Base-by-base conservation (phyloP, 92 coral and sea anemone species). In the Bergia sp. region DNA sequence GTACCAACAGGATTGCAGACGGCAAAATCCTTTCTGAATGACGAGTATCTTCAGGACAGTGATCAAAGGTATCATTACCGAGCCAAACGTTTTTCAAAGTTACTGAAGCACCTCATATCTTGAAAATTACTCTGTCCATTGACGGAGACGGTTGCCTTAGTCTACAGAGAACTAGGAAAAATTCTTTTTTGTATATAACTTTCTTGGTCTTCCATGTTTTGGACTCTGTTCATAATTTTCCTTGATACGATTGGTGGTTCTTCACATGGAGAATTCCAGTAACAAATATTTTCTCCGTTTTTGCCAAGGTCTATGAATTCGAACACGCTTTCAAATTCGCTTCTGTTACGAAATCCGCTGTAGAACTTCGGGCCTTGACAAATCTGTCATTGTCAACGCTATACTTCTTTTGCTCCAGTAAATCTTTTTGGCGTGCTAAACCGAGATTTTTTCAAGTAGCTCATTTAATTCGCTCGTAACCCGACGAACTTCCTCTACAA, bases 301-400 rank as follows among this genome's bases (percentile, higher is more conserved):
- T 86, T 92, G 82, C 94, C 96, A 85, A 93, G 92, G 82, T 93
- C 88, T 43, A 88, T 88, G 81, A 88, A 88, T 79, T 88, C 87
- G 73, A 69, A 93, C n/a, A 93, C 88, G 47, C 87, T 89, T 43
- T 93, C 90, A 47, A 87, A 93, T 11, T 91, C 88, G 16, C 38
- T 16, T 67, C 36, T 38, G 77, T 44, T 37, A 7, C 92, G 95
- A 76, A 93, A 93, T 36, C 94, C 94, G 37, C 91, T 92, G 73
- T 90, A 92, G 76, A 90, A 92, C 8, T 66, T 2, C 8, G 88
- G 69, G 78, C 85, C 93, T 41, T 91, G 61, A 53, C 5, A 72
- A 89, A 79, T 45, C 76, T 89, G 45, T 89, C 87, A 37, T 29
- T 29, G 29, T 29, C 29, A 29, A 89, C 50, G 37, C 61, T 58